A percentile compares a stretch with the other conserved stretches of the same genome.
Evolutionary conservation across 2,888 invertebrate genomes (phyloP).

Genomic region (Noctua fimbriata): DNA sequence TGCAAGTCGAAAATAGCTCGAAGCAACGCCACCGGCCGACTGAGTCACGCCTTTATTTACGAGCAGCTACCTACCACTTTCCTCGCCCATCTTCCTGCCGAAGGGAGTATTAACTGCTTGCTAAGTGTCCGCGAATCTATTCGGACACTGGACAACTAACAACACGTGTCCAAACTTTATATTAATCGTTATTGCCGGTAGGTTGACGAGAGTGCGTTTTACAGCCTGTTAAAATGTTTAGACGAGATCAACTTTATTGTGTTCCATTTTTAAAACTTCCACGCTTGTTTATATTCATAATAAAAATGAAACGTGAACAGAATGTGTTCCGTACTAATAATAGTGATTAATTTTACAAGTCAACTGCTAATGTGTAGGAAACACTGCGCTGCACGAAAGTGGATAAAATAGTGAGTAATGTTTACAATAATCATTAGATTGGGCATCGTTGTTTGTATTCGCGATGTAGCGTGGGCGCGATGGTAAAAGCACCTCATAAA

Average conservation of each 20-base stretch:
- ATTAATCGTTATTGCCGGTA: slow-evolving; percentile 67
- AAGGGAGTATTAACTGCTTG: slow-evolving; percentile 70
- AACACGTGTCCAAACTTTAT: slow-evolving; percentile 66
- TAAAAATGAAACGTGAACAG: slow-evolving; percentile 54
- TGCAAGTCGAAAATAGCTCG: slow-evolving; percentile 86
- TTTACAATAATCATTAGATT: slow-evolving; percentile 83
- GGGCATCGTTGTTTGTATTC: slow-evolving; percentile 81
- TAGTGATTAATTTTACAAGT: slow-evolving; percentile 65
- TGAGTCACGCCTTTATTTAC: slow-evolving; percentile 87
- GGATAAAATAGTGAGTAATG: slow-evolving; percentile 76
- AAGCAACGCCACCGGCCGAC: slow-evolving; percentile 70
- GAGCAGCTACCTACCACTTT: slow-evolving; percentile 76
- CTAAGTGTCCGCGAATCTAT: slow-evolving; percentile 74
- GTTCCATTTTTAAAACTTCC: slow-evolving; percentile 61
- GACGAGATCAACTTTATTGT: slow-evolving; percentile 58
- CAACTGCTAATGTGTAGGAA: slow-evolving; percentile 59
- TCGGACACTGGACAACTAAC: slow-evolving; percentile 33
- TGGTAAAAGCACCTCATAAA: slow-evolving; percentile 83
- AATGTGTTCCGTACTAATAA: slow-evolving; percentile 57
- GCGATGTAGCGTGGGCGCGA: slow-evolving; percentile 79
- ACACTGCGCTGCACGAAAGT: slow-evolving; percentile 66
- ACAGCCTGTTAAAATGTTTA: slow-evolving; percentile 65
- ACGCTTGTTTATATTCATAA: slow-evolving; percentile 56
- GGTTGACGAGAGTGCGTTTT: slow-evolving; percentile 58
- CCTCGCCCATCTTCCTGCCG: slow-evolving; percentile 74